phyloP scores from a whole-genome alignment of 2,888 invertebrate species.

The Synergus umbraculus region DNA sequence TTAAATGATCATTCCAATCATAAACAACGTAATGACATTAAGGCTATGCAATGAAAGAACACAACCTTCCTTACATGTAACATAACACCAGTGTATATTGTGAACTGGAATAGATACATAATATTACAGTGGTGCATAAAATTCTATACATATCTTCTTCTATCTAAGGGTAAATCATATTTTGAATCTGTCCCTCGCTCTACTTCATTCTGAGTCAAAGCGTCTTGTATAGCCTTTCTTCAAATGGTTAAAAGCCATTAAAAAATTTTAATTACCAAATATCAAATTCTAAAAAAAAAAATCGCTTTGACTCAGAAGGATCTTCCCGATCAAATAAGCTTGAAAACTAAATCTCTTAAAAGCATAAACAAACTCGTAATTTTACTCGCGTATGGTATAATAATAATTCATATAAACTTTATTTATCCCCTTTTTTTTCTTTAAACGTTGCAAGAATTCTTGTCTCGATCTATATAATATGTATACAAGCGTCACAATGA shows the following conservation, averaged over 20 bases:
- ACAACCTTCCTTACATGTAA: conserved; percentile 73
- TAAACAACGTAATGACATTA: background rate
- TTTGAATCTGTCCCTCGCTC: conserved; percentile 70
- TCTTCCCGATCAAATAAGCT: conserved; percentile 67
- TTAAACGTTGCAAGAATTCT: conserved; percentile 45
- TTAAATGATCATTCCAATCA: no score
- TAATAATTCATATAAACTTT: conserved; percentile 76
- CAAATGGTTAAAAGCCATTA: conserved; percentile 15
- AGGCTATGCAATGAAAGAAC: conserved; percentile 50
- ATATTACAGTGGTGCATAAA: conserved; percentile 78
- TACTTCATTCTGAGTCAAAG: conserved; percentile 68
- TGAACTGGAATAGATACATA: conserved; percentile 73
- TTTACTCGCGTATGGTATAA: conserved; percentile 69
- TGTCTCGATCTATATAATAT: conserved; percentile 37
- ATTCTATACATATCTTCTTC: conserved; percentile 76
- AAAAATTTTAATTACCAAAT: conserved; percentile 31
- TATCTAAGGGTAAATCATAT: conserved; percentile 75
- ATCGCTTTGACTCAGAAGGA: conserved; percentile 66
- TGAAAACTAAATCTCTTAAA: conserved; percentile 71
- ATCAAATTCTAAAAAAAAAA: background rate
- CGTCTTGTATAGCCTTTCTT: conserved; percentile 30
- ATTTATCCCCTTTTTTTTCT: conserved; percentile 64
- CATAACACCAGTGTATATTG: conserved; percentile 78
- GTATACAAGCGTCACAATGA: conserved; percentile 67
- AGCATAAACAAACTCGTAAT: conserved; percentile 75